Conservation (phyloP, 2,113 vertebrate species). For the Leptocoma aspasia region DNA sequence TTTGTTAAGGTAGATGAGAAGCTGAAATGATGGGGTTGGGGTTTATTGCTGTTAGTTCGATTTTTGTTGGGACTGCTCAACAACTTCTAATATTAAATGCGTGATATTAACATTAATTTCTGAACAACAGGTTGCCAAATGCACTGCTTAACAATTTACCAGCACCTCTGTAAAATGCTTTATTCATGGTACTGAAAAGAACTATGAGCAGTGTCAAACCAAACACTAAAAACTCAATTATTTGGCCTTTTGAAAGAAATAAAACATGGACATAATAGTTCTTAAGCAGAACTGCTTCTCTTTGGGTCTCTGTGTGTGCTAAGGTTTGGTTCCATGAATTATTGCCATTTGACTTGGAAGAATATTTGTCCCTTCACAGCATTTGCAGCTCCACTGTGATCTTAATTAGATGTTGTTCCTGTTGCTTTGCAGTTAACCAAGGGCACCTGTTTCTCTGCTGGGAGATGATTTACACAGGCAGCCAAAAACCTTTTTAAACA, state of each 20-base stretch:
- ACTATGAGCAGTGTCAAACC: neutral
- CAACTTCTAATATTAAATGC: neutral
- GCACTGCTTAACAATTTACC: neutral
- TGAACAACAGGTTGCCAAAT: neutral
- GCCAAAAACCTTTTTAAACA: neutral
- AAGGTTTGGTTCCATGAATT: neutral
- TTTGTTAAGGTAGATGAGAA: neutral
- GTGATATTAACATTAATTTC: neutral
- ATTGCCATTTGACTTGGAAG: neutral
- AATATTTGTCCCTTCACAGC: neutral
- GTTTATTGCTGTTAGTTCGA: neutral
- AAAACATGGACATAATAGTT: neutral
- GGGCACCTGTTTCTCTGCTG: neutral
- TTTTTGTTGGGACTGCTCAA: neutral
- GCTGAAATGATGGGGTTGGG: neutral
- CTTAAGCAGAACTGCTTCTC: neutral
- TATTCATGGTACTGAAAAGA: neutral
- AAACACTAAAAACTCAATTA: fast-evolving
- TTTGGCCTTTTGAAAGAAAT: neutral
- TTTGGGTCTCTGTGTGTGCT: neutral
- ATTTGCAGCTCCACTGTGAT: neutral
- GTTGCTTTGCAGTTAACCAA: neutral
- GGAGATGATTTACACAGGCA: neutral
- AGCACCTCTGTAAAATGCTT: neutral
- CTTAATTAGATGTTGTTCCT: neutral